Evolutionary conservation across 2,888 invertebrate genomes (phyloP).

Genomic region (Heliconius ismenius): DNA sequence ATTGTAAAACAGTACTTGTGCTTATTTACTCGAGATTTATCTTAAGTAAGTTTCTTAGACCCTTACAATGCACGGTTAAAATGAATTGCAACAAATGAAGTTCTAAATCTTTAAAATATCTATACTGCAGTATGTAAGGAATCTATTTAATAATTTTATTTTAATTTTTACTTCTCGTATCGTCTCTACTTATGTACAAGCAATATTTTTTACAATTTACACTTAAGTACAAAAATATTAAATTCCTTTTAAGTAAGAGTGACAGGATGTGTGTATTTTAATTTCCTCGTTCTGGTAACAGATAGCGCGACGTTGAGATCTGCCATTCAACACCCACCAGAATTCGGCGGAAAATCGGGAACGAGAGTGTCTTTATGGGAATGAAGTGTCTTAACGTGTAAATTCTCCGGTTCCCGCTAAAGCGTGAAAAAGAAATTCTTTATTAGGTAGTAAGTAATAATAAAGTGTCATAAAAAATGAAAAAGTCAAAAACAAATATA

Average conservation of each 20-base stretch:
- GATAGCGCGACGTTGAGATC: no score
- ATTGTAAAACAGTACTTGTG: not conserved
- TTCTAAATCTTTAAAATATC: not conserved
- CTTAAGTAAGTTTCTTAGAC: slow-evolving; percentile 13
- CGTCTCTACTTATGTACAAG: not conserved
- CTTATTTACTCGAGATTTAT: slow-evolving; percentile 3
- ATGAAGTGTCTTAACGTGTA: no score
- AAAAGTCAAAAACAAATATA: not conserved
- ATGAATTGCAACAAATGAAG: not conserved
- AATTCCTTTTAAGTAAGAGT: not conserved
- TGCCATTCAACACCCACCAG: no score
- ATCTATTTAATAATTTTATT: no score
- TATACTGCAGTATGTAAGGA: not conserved
- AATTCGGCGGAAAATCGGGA: no score
- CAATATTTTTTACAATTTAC: not conserved
- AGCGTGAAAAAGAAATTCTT: no score
- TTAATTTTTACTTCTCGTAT: not conserved
- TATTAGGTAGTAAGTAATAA: not conserved
- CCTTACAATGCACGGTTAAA: not conserved
- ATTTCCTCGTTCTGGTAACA: no score
- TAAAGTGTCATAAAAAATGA: not conserved
- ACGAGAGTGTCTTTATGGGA: no score
- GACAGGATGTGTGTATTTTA: no score
- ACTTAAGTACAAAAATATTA: not conserved
- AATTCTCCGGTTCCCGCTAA: no score